Conservation (phyloP, 2,888 invertebrate genomes). For the Euspilapteryx auroguttella region DNA sequence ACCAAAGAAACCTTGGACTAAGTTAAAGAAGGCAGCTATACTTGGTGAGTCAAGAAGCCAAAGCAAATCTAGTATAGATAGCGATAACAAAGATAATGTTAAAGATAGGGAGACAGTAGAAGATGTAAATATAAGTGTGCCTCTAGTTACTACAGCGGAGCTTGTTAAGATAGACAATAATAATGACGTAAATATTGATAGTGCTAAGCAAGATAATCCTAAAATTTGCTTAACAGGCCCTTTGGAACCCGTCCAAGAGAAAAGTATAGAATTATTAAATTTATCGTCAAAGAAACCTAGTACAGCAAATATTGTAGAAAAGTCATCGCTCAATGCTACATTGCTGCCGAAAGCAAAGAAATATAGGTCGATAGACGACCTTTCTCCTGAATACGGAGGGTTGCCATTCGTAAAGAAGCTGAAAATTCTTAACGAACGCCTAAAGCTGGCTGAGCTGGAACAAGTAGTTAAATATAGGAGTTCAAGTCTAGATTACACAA, state of each 20-base stretch:
- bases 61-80: conserved; percentile 34
- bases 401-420: conserved; percentile 86
- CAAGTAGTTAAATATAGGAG: conserved; percentile 75
- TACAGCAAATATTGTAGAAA: conserved; percentile 17
- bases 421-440: conserved; percentile 85
- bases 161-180: conserved; percentile 55
- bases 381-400: conserved; percentile 85
- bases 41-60: conserved; percentile 51
- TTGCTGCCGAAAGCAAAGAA: conserved; percentile 60
- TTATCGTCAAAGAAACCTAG: conserved; percentile 34
- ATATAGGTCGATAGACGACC: conserved; percentile 82
- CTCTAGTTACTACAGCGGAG: conserved; percentile 42
- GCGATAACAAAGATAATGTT: conserved; percentile 19
- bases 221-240: conserved; percentile 41
- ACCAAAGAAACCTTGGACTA: conserved; percentile 71
- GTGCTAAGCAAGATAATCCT: conserved; percentile 34
- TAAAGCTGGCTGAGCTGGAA: conserved; percentile 82
- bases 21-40: conserved; percentile 74
- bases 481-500: conserved; percentile 76
- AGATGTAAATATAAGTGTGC: conserved; percentile 31
- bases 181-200: conserved; percentile 35
- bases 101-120: conserved; percentile 15
- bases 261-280: conserved; percentile 42
- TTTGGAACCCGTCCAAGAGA: conserved; percentile 47
- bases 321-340: conserved; percentile 18